These are phyloP conservation scores for Cremastobaeus sp. DNA, from an alignment of 2,888 invertebrate species.

Conservation along the genomic window DNA sequence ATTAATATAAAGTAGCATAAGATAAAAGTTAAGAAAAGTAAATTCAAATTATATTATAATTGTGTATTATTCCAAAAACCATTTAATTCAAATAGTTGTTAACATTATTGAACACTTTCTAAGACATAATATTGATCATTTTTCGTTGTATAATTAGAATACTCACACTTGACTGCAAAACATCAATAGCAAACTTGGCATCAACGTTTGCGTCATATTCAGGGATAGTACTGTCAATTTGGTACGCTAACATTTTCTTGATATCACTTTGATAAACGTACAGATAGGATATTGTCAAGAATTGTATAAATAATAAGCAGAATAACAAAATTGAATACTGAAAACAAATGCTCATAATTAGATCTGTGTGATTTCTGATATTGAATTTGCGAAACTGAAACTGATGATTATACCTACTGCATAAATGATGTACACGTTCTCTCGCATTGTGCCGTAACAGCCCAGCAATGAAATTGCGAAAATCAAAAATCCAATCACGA, in stretches of 20 bases:
- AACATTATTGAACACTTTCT: background rate
- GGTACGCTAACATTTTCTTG: slow-evolving; percentile 74
- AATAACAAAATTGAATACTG: slow-evolving; percentile 53
- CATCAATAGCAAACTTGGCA: slow-evolving; percentile 80
- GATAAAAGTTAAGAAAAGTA: background rate
- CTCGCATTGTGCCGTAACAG: slow-evolving; percentile 89
- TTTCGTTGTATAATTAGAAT: background rate
- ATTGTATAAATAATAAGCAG: slow-evolving; percentile 51
- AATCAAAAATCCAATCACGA: slow-evolving; percentile 87
- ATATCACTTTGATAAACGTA: slow-evolving; percentile 80
- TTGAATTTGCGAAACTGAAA: slow-evolving; percentile 2
- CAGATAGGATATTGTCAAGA: slow-evolving; percentile 81
- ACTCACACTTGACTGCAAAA: slow-evolving; percentile 81
- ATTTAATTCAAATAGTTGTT: too few species aligned
- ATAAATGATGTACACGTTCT: slow-evolving; percentile 86
- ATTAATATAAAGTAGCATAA: background rate
- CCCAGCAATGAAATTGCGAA: slow-evolving; percentile 87
- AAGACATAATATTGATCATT: background rate
- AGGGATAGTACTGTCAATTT: slow-evolving; percentile 79
- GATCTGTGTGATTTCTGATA: too few species aligned
- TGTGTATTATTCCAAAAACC: background rate
- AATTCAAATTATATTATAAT: background rate
- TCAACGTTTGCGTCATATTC: slow-evolving; percentile 76
- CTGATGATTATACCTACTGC: slow-evolving; percentile 76
- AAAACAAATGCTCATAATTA: too few species aligned